phyloP scores from a whole-genome alignment of 1,140 invertebrate genomes.

The Aphaenogaster floridana region DNA sequence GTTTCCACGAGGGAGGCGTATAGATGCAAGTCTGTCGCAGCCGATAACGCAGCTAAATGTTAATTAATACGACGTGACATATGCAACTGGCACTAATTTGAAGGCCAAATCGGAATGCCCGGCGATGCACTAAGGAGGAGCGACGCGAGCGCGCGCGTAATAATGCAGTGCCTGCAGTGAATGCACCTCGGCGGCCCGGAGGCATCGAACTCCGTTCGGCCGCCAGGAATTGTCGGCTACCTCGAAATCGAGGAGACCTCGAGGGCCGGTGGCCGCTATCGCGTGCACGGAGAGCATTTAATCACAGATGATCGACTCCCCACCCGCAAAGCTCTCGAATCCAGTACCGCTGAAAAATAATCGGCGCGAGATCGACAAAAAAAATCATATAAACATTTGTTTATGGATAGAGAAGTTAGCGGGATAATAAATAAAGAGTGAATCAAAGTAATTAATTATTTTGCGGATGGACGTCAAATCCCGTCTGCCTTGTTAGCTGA shows the following conservation, averaged over 20 bases:
- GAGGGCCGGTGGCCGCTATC: neutral
- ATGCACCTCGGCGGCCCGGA: slow-evolving; percentile 45
- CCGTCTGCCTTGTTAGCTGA: too few relatives aligned
- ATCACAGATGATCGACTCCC: slow-evolving; percentile 36
- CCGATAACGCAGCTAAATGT: slow-evolving; percentile 68
- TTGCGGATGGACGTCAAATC: neutral
- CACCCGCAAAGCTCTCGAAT: neutral
- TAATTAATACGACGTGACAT: slow-evolving; percentile 79
- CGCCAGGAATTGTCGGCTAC: slow-evolving; percentile 51
- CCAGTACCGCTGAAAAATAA: slow-evolving; percentile 33
- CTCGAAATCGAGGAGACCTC: slow-evolving; percentile 52
- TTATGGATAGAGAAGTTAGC: neutral
- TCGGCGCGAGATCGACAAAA: neutral
- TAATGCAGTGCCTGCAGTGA: slow-evolving; percentile 74
- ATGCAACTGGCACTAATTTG: slow-evolving; percentile 78
- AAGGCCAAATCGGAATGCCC: slow-evolving; percentile 71
- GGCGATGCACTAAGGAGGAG: slow-evolving; percentile 61
- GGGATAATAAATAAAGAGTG: neutral
- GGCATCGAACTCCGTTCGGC: slow-evolving; percentile 36
- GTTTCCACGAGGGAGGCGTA: neutral
- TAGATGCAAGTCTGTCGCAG: slow-evolving; percentile 1
- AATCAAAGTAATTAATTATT: neutral
- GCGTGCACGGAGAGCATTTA: slow-evolving; percentile 56
- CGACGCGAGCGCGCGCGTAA: slow-evolving; percentile 66
- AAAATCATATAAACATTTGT: neutral